Evolutionary conservation across 2,797 vertebrate species (phyloP).

Genomic region (Alectoris magna): DNA sequence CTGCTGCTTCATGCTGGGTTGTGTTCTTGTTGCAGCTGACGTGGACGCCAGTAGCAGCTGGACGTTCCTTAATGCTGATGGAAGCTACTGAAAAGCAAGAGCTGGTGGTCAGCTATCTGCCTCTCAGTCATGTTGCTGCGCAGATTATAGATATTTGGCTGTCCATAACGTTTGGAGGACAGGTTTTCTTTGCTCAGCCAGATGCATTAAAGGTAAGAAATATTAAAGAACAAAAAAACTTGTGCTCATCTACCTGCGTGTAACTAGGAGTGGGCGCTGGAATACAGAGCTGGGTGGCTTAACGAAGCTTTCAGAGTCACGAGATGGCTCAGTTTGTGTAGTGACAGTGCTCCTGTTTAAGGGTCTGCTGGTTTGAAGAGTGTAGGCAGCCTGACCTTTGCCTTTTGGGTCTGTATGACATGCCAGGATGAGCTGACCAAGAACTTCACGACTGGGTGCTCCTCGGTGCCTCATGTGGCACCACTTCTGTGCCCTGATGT

Average conservation of each 20-base stretch:
- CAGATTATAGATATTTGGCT: conserved; percentile 95
- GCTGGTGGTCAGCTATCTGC: conserved; percentile 91
- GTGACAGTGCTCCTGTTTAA: not conserved
- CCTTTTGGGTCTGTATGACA: not conserved
- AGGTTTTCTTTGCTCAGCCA: conserved; percentile 89
- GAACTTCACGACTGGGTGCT: not conserved
- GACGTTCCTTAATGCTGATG: conserved; percentile 59
- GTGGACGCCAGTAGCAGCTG: conserved; percentile 81
- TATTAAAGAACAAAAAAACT: not conserved
- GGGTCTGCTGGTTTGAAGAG: not conserved
- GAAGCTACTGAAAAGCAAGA: conserved; percentile 79
- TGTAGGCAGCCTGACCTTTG: not conserved
- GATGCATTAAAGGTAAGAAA: conserved; percentile 91
- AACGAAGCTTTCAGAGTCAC: not conserved
- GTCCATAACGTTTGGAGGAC: conserved; percentile 82
- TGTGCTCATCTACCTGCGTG: not conserved
- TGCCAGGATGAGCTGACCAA: not conserved
- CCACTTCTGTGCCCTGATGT: not conserved
- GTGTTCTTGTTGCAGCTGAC: conserved; percentile 83
- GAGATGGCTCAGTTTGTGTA: rapidly evolving
- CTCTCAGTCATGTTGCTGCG: conserved; percentile 93
- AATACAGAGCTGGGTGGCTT: not conserved
- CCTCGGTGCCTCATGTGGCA: not conserved
- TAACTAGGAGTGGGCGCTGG: not conserved
- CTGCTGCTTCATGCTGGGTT: rapidly evolving